A percentile compares a stretch with the other conserved stretches of the same genome.
Conservation (phyloP, 2,797 vertebrate genomes). For the Astyanax mexicanus region DNA sequence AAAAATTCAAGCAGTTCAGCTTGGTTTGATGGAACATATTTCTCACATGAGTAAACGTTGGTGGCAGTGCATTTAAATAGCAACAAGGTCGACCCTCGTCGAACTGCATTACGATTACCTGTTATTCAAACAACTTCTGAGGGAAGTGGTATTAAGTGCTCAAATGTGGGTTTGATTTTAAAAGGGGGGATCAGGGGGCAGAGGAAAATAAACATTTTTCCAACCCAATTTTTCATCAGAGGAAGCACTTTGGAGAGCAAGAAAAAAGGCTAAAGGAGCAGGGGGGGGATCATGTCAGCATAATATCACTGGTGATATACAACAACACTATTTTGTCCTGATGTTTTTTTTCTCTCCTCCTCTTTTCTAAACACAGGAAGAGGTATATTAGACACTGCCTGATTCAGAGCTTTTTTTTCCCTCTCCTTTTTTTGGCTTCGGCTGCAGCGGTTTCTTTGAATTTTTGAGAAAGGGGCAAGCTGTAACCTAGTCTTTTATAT, state of each 20-base stretch:
- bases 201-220: slow-evolving; percentile 75
- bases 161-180: slow-evolving; percentile 70
- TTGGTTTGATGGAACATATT: slow-evolving; percentile 4
- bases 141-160: slow-evolving; percentile 69
- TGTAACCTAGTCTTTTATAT: slow-evolving; percentile 50
- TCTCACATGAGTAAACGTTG: slow-evolving; percentile 40
- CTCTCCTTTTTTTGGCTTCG: slow-evolving; percentile 47
- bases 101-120: slow-evolving; percentile 70
- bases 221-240: slow-evolving; percentile 69
- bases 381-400: slow-evolving; percentile 61
- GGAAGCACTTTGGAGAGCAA: slow-evolving; percentile 64
- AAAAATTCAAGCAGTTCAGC: no score
- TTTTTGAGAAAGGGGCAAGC: slow-evolving; percentile 46
- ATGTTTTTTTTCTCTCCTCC: slow-evolving; percentile 51
- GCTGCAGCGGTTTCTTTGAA: slow-evolving; percentile 63
- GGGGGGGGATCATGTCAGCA: slow-evolving; percentile 67
- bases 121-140: slow-evolving; percentile 71
- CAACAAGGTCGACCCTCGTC: slow-evolving; percentile 67
- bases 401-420: slow-evolving; percentile 57
- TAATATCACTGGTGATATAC: slow-evolving; percentile 64
- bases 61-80: slow-evolving; percentile 64
- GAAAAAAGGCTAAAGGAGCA: slow-evolving; percentile 62
- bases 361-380: slow-evolving; percentile 66
- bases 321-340: slow-evolving; percentile 67
- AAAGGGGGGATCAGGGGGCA: slow-evolving; percentile 54